phyloP scores from a whole-genome alignment of 2,888 invertebrate species.

The Agonopterix alstromeriana region DNA sequence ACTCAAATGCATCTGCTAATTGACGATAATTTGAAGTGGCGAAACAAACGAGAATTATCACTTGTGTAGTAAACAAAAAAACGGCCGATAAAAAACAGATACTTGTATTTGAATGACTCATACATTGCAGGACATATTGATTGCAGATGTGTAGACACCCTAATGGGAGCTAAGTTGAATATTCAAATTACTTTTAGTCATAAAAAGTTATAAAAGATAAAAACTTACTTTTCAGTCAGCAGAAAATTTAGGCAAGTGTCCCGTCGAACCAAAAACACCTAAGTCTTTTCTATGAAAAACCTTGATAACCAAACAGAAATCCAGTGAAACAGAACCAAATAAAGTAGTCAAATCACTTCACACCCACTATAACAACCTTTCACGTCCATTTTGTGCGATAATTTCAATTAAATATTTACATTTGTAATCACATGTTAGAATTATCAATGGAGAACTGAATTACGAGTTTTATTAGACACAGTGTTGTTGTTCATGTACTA shows the following conservation, averaged over 20 bases:
- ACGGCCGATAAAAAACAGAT: neutral
- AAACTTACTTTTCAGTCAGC: slow-evolving; percentile 19
- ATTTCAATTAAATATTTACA: slow-evolving; percentile 58
- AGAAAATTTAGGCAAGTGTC: neutral
- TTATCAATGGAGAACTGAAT: slow-evolving; percentile 1
- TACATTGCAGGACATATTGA: slow-evolving; percentile 12
- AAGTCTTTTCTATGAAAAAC: slow-evolving; percentile 3
- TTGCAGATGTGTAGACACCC: slow-evolving; percentile 13
- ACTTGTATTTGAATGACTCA: slow-evolving; percentile 10
- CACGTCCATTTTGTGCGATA: slow-evolving; percentile 58
- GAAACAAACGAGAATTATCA: no score
- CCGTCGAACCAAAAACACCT: neutral
- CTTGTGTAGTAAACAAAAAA: neutral
- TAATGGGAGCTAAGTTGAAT: neutral
- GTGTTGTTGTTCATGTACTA: slow-evolving; percentile 24
- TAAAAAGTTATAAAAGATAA: neutral
- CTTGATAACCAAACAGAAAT: slow-evolving; percentile 9
- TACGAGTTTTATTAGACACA: slow-evolving; percentile 3
- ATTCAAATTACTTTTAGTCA: neutral
- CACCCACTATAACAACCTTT: slow-evolving; percentile 51
- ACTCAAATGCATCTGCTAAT: no score
- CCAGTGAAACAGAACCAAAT: slow-evolving; percentile 19
- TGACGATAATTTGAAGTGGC: no score
- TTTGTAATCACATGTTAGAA: slow-evolving; percentile 58
- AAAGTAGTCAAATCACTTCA: slow-evolving; percentile 39